These are phyloP conservation scores for Cydia fagiglandana DNA, from an alignment of 1,140 invertebrate species.

Conservation along the genomic window DNA sequence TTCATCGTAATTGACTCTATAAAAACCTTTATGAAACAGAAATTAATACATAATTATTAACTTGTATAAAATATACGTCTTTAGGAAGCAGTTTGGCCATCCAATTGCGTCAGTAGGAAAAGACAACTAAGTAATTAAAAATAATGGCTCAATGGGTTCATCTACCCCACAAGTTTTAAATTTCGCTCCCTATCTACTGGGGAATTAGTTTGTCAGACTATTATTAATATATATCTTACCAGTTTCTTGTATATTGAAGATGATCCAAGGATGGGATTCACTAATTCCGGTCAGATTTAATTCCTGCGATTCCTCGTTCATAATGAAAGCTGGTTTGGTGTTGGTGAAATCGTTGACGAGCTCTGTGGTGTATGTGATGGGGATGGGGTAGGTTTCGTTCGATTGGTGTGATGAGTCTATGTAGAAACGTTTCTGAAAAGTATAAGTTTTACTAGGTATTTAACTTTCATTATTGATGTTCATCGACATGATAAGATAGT, in stretches of 20 bases:
- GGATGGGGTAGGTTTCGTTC: slow-evolving; percentile 80
- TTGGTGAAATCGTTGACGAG: slow-evolving; percentile 76
- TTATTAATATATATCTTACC: slow-evolving; percentile 68
- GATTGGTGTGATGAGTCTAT: slow-evolving; percentile 51
- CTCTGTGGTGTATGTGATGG: slow-evolving; percentile 80
- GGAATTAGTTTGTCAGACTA: neutral
- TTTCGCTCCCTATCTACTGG: too few species aligned
- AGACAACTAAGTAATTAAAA: too few species aligned
- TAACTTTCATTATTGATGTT: too few species aligned
- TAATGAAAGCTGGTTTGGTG: slow-evolving; percentile 78
- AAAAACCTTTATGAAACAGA: slow-evolving; percentile 81
- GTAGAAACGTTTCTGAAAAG: slow-evolving; percentile 66
- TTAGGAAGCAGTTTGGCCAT: too few species aligned
- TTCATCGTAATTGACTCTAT: slow-evolving; percentile 88
- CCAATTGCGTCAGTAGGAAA: too few species aligned
- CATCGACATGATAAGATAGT: too few species aligned
- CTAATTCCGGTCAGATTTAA: slow-evolving; percentile 44
- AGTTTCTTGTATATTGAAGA: slow-evolving; percentile 85
- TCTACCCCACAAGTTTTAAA: too few species aligned
- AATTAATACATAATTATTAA: slow-evolving; percentile 18
- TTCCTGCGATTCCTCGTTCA: slow-evolving; percentile 66
- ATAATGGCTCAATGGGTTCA: too few species aligned
- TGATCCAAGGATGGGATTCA: slow-evolving; percentile 80
- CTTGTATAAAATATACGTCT: neutral
- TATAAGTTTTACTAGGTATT: slow-evolving; percentile 1